Base-by-base conservation (phyloP, 2,113 vertebrate genomes). In the Coracopsis vasa region DNA sequence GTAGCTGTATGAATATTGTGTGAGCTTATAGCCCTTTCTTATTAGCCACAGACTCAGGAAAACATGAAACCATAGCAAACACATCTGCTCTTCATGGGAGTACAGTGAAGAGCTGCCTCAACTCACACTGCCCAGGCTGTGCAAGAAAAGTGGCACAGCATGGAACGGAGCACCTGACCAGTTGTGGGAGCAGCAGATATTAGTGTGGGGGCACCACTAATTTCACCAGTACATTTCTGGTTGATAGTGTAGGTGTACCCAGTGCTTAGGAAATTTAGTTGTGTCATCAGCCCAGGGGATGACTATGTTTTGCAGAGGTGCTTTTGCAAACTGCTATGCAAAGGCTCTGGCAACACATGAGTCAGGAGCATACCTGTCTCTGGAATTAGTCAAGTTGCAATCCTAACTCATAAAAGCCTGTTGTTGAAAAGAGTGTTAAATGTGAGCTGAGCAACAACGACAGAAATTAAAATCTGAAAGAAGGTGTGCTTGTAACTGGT, bases 311-410 rank as follows among this genome's bases (percentile, higher is more conserved):
- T 71, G n/a, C 28, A 56, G 69, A 77, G 41, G 4, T 50, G 21
- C 51, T 56, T 27, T 4, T 27, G 11, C 18, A 23, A 28, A 70
- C 54, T 51, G 61, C 39, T n/a, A 0, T 47, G 41, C 56, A 53
- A 44, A 78, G 60, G 21, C 19, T 61, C 15, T 62, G 41, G 37
- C 60, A 41, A 7, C 45, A 31, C 20, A 41, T 13, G 60, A 17
- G 20, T 13, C 21, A 15, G 0, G 2, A 29, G 10, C 31, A 16
- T 6, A 12, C 20, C 44, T 27, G 4, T 48, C 18, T 24, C 65
- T 51, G 31, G 11, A 5, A 14, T 37, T 66, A 66, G 27, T 31
- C 39, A 44, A 23, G 16, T 29, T 72, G 29, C 1, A 1, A 16
- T 19, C 39, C 31, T 25, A 62, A 44, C 45, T n/a, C 18, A 7